These are phyloP conservation scores for Syndactyla subalaris DNA, from an alignment of 2,797 vertebrate genomes.

Conservation along the genomic window DNA sequence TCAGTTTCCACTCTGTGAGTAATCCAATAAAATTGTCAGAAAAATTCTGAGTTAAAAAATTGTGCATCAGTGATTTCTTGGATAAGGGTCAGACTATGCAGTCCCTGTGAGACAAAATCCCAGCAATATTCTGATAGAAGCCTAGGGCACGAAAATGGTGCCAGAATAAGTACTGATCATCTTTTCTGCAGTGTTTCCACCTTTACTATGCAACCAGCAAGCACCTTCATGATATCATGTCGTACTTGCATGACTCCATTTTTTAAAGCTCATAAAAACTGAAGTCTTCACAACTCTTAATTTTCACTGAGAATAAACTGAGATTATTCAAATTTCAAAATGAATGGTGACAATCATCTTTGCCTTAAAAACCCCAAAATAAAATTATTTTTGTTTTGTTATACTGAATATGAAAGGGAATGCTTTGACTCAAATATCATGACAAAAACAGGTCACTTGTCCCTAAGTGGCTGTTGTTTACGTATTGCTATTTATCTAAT, in stretches of 20 bases:
- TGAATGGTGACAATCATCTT: not conserved
- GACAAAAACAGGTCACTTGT: not conserved
- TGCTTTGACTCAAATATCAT: not conserved
- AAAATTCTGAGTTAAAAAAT: not conserved
- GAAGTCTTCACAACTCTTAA: not conserved
- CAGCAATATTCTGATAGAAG: not conserved
- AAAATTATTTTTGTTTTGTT: not conserved
- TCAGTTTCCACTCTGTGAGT: not conserved
- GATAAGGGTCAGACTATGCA: not conserved
- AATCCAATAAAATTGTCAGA: not conserved
- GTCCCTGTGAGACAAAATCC: not conserved
- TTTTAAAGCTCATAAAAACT: not conserved
- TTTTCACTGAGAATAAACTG: not conserved
- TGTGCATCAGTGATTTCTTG: not conserved
- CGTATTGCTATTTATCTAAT: not conserved
- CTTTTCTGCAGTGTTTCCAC: not conserved
- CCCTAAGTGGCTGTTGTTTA: not conserved
- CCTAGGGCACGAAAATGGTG: not conserved
- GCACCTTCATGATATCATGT: not conserved
- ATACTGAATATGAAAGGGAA: not conserved
- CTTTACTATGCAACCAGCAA: not conserved
- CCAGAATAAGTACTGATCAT: not conserved
- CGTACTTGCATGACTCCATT: not conserved
- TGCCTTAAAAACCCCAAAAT: not conserved
- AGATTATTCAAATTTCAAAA: not conserved